These are phyloP conservation scores for Stratiomys singularior DNA, from an alignment of 2,888 invertebrate genomes.

Conservation along the genomic window DNA sequence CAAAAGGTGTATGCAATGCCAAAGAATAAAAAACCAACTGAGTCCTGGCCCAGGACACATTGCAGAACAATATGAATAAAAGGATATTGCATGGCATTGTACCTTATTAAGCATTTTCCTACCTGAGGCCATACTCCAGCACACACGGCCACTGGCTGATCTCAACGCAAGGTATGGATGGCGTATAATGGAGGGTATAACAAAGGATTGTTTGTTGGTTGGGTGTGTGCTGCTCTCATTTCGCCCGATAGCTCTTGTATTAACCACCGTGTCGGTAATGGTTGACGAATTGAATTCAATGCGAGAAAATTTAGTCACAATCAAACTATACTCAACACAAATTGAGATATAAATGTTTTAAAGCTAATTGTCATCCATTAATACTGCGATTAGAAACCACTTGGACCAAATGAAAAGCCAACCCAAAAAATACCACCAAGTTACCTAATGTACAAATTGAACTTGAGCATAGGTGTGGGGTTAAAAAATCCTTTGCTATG, in stretches of 20 bases:
- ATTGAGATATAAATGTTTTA: constrained; percentile 35
- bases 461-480: background rate
- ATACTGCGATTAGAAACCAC: constrained; percentile 27
- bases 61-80: constrained; percentile 1
- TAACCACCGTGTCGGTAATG: constrained; percentile 10
- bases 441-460: constrained; percentile 17
- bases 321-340: constrained; percentile 28
- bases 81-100: constrained; percentile 26
- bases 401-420: background rate
- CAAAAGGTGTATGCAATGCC: constrained; percentile 11
- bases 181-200: constrained; percentile 12
- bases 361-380: constrained; percentile 38
- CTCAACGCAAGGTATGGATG: background rate
- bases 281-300: constrained; percentile 21
- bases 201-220: constrained; percentile 15
- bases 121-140: constrained; percentile 41
- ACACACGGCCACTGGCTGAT: constrained; percentile 31
- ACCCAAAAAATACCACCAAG: constrained; percentile 23
- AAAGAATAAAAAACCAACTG: background rate
- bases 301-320: background rate
- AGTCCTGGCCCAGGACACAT: constrained; percentile 23
- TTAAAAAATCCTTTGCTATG: background rate
- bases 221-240: constrained; percentile 38
- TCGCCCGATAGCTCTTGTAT: constrained; percentile 2
- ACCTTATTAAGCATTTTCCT: constrained; percentile 36